phyloP scores from a whole-genome alignment of 2,888 invertebrate genomes.

The Zeuzera pyrina region DNA sequence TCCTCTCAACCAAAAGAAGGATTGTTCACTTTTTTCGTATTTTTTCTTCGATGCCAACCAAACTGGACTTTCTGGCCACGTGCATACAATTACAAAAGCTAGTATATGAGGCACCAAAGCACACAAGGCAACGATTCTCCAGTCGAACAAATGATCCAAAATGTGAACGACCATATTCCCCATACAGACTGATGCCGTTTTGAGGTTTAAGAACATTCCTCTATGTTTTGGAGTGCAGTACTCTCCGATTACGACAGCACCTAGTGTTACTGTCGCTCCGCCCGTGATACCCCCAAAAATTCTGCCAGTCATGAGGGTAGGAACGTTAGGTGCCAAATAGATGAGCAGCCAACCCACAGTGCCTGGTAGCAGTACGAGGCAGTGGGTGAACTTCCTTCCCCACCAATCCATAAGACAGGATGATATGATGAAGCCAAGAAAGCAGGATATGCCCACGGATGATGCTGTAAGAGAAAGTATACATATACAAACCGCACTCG shows the following conservation, averaged over 20 bases:
- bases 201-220: conserved; percentile 42
- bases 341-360: conserved; percentile 33
- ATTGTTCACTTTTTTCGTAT: conserved; percentile 54
- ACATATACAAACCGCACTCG: too few species aligned
- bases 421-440: conserved; percentile 30
- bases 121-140: conserved; percentile 32
- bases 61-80: conserved; percentile 74
- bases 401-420: conserved; percentile 32
- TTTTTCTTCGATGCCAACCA: conserved; percentile 71
- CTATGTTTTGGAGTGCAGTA: conserved; percentile 38
- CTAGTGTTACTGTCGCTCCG: conserved; percentile 28
- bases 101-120: conserved; percentile 25
- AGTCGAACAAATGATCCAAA: conserved; percentile 26
- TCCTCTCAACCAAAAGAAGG: conserved; percentile 68
- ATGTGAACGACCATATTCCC: conserved; percentile 33
- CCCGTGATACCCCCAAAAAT: conserved; percentile 29
- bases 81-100: conserved; percentile 34
- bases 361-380: conserved; percentile 29
- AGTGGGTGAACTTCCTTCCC: conserved; percentile 30
- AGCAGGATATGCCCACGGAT: conserved; percentile 24
- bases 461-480: too few species aligned
- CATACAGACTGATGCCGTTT: conserved; percentile 33
- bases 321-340: conserved; percentile 25
- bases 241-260: conserved; percentile 43
- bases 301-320: conserved; percentile 30